phyloP scores from a whole-genome alignment of 2,113 vertebrate species.

The Pituophis catenifer region DNA sequence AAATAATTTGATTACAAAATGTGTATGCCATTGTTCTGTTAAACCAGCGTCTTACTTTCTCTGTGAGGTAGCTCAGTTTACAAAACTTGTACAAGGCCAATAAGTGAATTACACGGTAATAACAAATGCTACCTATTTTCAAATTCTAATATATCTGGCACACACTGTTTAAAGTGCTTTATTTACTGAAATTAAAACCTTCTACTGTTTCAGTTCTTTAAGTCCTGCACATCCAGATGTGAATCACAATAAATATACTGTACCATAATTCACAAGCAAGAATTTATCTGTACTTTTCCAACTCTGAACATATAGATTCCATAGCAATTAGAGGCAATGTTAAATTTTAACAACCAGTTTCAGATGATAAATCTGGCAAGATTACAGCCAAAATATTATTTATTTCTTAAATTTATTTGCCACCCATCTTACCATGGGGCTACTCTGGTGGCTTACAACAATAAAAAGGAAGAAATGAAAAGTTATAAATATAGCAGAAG shows the following conservation, averaged over 20 bases:
- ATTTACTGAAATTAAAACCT: not conserved
- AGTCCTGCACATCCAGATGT: not conserved
- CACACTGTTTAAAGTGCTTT: not conserved
- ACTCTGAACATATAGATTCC: not conserved
- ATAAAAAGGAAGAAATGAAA: too few species aligned
- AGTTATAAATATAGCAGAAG: too few species aligned
- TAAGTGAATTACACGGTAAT: not conserved
- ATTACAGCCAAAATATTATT: too few species aligned
- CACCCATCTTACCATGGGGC: too few species aligned
- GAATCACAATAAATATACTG: not conserved
- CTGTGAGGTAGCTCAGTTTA: not conserved
- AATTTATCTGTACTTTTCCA: not conserved
- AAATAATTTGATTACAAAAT: not conserved
- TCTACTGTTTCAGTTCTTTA: not conserved
- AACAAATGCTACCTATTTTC: not conserved
- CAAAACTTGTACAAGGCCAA: not conserved
- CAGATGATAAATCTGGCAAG: not conserved
- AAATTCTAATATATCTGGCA: not conserved
- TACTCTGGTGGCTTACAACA: too few species aligned
- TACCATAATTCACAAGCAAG: not conserved
- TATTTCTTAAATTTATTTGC: too few species aligned
- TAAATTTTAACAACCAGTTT: not conserved
- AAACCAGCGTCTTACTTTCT: not conserved
- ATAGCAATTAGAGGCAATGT: not conserved
- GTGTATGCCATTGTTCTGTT: not conserved